Percentiles rank a stretch among this genome's conserved stretches.
phyloP scores from a whole-genome alignment of 2,797 vertebrate species.

The Nasua narica region DNA sequence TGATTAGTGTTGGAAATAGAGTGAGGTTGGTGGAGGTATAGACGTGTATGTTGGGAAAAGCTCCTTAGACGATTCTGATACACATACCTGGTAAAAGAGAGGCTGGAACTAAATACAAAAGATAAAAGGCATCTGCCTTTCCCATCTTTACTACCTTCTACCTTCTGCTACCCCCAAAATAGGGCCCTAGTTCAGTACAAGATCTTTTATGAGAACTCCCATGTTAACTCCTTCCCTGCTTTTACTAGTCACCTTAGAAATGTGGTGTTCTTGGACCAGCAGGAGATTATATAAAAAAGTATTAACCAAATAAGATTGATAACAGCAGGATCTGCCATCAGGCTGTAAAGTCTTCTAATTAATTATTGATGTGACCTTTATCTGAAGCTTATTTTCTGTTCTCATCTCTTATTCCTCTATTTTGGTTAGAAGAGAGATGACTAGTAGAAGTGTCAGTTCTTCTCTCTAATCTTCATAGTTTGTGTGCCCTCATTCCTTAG shows the following conservation, averaged over 20 bases:
- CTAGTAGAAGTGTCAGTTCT: not conserved
- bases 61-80: not conserved
- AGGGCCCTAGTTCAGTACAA: constrained; percentile 29
- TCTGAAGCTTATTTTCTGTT: not conserved
- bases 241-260: constrained; percentile 14
- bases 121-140: not conserved
- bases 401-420: not conserved
- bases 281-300: not conserved
- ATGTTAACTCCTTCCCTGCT: not conserved
- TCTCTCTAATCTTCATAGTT: not conserved
- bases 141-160: not conserved
- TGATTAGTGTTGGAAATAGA: not conserved
- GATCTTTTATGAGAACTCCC: not conserved
- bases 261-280: not conserved
- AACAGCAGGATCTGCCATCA: not conserved
- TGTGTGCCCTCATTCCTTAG: not conserved
- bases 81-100: not conserved
- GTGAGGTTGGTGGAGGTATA: not conserved
- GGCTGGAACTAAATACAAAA: constrained; percentile 24
- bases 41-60: not conserved
- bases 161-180: not conserved
- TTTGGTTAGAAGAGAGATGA: not conserved
- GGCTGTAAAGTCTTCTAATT: constrained; percentile 6
- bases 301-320: not conserved
- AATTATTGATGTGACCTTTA: constrained; percentile 37